A percentile compares a stretch with the other conserved stretches of the same genome.
Evolutionary conservation across 2,113 vertebrate species (phyloP).

Genomic region (Phylloscopus trochiloides): DNA sequence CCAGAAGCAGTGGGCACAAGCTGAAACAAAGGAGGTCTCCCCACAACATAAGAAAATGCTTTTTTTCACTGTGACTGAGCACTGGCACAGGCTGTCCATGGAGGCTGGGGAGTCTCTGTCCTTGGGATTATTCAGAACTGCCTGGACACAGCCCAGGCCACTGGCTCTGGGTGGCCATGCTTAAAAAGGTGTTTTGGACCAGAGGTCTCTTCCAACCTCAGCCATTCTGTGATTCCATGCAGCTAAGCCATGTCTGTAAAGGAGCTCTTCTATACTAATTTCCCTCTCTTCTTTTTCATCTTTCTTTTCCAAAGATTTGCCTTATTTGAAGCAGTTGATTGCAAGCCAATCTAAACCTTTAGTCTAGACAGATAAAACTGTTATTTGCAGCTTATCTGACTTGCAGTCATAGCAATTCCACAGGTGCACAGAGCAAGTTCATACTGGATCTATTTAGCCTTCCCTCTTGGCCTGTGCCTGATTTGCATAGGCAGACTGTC

Average conservation of each 20-base stretch:
- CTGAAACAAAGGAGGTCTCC: neutral
- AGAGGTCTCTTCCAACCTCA: neutral
- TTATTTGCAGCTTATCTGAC: conserved; percentile 35
- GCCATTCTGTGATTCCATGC: neutral
- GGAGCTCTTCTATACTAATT: neutral
- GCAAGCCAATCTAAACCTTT: conserved; percentile 36
- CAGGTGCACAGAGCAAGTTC: conserved; percentile 34
- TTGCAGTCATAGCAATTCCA: neutral
- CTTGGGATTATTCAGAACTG: neutral
- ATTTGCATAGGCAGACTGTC: neutral
- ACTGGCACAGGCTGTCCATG: neutral
- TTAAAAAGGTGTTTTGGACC: neutral
- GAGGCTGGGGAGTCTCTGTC: neutral
- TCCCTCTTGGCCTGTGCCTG: neutral
- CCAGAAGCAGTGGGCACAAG: rapidly evolving
- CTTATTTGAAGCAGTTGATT: neutral
- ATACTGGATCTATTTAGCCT: conserved; percentile 27
- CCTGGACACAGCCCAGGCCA: neutral
- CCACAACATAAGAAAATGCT: neutral
- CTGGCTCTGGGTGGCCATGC: neutral
- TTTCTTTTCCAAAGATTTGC: neutral
- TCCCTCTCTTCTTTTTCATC: neutral
- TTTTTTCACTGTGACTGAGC: neutral
- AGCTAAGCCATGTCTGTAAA: neutral
- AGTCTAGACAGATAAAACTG: conserved; percentile 55